Percentiles rank a stretch among this genome's conserved stretches.
These are phyloP conservation scores for Melinopterus prodromus DNA, from an alignment of 2,888 invertebrate species.

Conservation along the genomic window DNA sequence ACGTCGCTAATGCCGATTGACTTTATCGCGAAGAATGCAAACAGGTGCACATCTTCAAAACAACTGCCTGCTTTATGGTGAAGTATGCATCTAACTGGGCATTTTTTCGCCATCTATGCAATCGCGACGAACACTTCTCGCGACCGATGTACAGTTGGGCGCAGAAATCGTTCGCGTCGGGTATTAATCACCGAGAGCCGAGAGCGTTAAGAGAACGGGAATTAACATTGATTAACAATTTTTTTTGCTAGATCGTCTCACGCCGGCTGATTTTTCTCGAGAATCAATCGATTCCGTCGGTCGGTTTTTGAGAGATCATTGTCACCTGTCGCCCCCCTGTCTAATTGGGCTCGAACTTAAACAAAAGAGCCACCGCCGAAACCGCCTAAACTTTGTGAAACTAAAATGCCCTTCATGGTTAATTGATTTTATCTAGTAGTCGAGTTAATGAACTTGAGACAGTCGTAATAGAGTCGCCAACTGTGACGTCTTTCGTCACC, in stretches of 20 bases:
- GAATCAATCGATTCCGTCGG: not conserved
- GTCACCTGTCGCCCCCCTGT: constrained; percentile 9
- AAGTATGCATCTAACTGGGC: not conserved
- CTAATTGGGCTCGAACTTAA: constrained; percentile 7
- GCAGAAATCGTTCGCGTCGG: not conserved
- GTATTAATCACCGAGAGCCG: constrained; percentile 16
- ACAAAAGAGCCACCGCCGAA: constrained; percentile 12
- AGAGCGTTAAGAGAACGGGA: not conserved
- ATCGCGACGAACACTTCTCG: constrained; percentile 6
- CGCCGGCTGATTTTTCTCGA: not conserved
- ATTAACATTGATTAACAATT: constrained; percentile 4
- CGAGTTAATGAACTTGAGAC: constrained; percentile 36
- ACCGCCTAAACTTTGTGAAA: constrained; percentile 28
- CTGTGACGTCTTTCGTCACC: not conserved
- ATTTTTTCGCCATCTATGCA: constrained; percentile 10
- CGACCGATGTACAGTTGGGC: not conserved
- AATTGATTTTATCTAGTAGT: constrained; percentile 33
- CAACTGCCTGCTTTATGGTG: not conserved
- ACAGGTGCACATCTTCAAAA: constrained; percentile 24
- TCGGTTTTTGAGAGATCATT: constrained; percentile 10
- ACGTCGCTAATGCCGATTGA: not conserved
- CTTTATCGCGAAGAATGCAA: constrained; percentile 16
- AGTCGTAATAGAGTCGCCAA: not conserved
- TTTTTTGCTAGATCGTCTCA: not conserved
- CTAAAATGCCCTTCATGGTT: constrained; percentile 39